phyloP scores from a whole-genome alignment of 2,888 invertebrate genomes.

The Drosophila meridiana region DNA sequence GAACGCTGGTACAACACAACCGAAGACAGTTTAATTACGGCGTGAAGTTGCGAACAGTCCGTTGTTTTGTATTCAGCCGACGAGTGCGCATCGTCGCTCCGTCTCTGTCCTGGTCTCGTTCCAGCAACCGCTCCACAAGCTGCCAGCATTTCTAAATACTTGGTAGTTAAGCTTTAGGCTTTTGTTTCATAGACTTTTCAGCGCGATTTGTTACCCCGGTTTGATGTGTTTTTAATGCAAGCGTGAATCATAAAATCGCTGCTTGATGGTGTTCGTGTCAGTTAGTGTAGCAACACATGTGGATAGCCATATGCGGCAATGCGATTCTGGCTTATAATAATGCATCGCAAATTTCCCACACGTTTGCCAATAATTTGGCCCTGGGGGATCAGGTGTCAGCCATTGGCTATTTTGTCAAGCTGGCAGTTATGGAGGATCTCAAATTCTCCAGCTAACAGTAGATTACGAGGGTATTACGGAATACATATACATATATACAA shows the following conservation, averaged over 20 bases:
- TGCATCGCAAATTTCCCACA: constrained; percentile 48
- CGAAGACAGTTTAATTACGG: constrained; percentile 81
- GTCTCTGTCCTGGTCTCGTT: not conserved
- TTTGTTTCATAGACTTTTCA: constrained; percentile 44
- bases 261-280: constrained; percentile 53
- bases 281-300: constrained; percentile 12
- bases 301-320: constrained; percentile 17
- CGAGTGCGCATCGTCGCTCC: constrained; percentile 3
- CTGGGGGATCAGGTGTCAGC: constrained; percentile 48
- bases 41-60: constrained; percentile 75
- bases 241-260: constrained; percentile 75
- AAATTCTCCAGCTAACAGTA: not conserved
- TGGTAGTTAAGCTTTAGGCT: constrained; percentile 29
- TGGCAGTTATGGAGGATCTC: constrained; percentile 5
- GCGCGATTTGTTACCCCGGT: constrained; percentile 57
- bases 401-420: constrained; percentile 8
- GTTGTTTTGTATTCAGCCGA: constrained; percentile 46
- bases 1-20: constrained; percentile 58
- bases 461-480: constrained; percentile 1
- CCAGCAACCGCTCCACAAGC: not conserved
- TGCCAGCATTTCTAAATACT: constrained; percentile 24
- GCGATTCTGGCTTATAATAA: constrained; percentile 42
- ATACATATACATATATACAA: not conserved
- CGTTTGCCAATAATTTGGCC: constrained; percentile 16
- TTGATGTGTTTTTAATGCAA: constrained; percentile 72